Conservation (phyloP, 2,888 invertebrate genomes). For the Nebria salina region DNA sequence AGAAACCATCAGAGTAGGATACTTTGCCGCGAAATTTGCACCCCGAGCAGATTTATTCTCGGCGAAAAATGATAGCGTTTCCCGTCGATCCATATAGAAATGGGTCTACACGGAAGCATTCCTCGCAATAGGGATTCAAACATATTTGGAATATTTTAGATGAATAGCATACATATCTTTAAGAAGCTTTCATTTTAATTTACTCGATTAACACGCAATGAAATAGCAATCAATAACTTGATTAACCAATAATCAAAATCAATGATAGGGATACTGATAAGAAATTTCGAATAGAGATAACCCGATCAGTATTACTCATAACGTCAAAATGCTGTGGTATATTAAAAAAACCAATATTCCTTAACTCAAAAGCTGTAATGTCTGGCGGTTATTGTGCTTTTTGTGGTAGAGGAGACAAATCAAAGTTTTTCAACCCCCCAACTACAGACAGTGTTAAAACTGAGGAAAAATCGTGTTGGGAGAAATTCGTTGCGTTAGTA, state of each 20-base stretch:
- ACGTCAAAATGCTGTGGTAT: background rate
- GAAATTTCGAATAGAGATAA: background rate
- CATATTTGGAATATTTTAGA: too few relatives aligned
- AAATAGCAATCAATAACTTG: background rate
- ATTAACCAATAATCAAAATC: constrained; percentile 9
- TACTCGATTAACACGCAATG: too few relatives aligned
- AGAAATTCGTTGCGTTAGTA: constrained; percentile 2
- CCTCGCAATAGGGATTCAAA: too few relatives aligned
- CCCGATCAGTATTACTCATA: background rate
- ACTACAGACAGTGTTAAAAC: background rate
- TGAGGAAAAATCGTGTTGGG: constrained; percentile 24
- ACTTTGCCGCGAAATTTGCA: too few relatives aligned
- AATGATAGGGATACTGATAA: background rate
- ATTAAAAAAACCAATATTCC: background rate
- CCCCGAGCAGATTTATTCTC: constrained; percentile 2
- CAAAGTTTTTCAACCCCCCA: background rate
- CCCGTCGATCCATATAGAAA: background rate
- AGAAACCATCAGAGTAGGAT: too few relatives aligned
- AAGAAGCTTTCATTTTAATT: too few relatives aligned
- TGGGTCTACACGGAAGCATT: too few relatives aligned
- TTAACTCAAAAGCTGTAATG: constrained; percentile 27
- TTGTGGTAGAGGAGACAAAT: constrained; percentile 43
- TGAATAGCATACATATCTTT: too few relatives aligned
- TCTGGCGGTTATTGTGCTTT: constrained; percentile 46
- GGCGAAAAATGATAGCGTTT: constrained; percentile 16